Base-by-base conservation (phyloP, 2,888 invertebrate species). In the Dromius quadrimaculatus region DNA sequence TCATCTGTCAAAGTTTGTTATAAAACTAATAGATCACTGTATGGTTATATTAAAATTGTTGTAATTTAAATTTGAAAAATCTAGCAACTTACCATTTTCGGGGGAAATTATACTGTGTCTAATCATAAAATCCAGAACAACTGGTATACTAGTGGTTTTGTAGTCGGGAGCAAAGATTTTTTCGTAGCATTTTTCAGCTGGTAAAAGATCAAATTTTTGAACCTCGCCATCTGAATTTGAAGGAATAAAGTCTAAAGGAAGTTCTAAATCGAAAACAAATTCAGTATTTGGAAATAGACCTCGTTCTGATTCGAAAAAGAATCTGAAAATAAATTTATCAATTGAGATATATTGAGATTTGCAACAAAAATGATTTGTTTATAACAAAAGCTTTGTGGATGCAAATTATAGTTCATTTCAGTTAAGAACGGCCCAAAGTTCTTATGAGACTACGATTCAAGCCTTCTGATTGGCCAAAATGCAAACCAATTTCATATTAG, bases 271-370 rank as follows among this genome's bases (percentile, higher is more conserved):
- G 81, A 92, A 97, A 19, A 96, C 92, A 83, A 94, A 97, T 81
- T 97, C 95, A 2, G 95, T 95, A 81, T 97, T 97, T 11, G 97
- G 96, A 79, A 95, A 95, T 36, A 98, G 83, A 0, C 97, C 97
- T 77, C 94, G 87, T 81, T 95, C 95, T 81, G 95, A 95, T 83
- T 96, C 95, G 81, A 93, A 96, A 81, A 92, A 95, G 82, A 96
- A 91, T 78, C 92, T 92, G 82, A 47, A 85, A 85, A 62, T 72
- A 71, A 75, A n/a, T n/a, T n/a, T n/a, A n/a, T n/a, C n/a, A 50
- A n/a, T n/a, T n/a, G n/a, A n/a, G n/a, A 57, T 38, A 73, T 63
- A 71, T 45, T n/a, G 6, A 5, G 6, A 15, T 62, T 63, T 11
- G 19, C 11, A 8, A 62, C n/a, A n/a, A n/a, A n/a, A n/a, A n/a